Conservation (phyloP, 2,797 vertebrate genomes). For the Bradypodion pumilum region DNA sequence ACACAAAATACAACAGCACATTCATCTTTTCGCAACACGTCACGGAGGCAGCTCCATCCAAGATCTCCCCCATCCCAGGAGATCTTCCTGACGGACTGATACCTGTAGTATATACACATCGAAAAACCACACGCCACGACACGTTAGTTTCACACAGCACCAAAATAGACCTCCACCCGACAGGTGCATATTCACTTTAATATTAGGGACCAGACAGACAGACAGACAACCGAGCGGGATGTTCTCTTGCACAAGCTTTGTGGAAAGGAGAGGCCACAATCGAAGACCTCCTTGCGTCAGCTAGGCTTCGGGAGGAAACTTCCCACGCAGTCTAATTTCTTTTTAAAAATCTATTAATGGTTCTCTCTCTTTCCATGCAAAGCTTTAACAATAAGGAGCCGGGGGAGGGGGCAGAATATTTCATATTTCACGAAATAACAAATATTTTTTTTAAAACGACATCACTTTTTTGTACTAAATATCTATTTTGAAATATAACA, state of each 20-base stretch:
- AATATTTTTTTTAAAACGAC: constrained; percentile 78
- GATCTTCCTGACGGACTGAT: neutral
- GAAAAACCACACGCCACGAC: constrained; percentile 80
- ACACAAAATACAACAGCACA: constrained; percentile 91
- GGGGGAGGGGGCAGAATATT: constrained; percentile 59
- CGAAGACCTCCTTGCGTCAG: too few species aligned
- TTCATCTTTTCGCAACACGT: constrained; percentile 84
- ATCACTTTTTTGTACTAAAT: constrained; percentile 97
- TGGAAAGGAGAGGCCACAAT: neutral
- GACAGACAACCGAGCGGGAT: neutral
- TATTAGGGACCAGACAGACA: constrained; percentile 80
- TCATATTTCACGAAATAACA: constrained; percentile 97
- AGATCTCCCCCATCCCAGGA: rapidly evolving
- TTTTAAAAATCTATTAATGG: constrained; percentile 95
- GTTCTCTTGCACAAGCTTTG: neutral
- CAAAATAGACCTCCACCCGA: constrained; percentile 82
- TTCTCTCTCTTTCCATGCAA: constrained; percentile 82
- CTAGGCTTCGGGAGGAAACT: neutral
- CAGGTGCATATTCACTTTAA: constrained; percentile 90
- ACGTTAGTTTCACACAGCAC: constrained; percentile 85
- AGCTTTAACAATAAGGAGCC: constrained; percentile 90
- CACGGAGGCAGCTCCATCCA: neutral
- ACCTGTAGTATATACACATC: constrained; percentile 89
- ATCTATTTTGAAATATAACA: constrained; percentile 99
- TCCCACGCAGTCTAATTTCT: too few species aligned